Evolutionary conservation across 2,113 vertebrate species (phyloP).

Genomic region (Symphodus melops): DNA sequence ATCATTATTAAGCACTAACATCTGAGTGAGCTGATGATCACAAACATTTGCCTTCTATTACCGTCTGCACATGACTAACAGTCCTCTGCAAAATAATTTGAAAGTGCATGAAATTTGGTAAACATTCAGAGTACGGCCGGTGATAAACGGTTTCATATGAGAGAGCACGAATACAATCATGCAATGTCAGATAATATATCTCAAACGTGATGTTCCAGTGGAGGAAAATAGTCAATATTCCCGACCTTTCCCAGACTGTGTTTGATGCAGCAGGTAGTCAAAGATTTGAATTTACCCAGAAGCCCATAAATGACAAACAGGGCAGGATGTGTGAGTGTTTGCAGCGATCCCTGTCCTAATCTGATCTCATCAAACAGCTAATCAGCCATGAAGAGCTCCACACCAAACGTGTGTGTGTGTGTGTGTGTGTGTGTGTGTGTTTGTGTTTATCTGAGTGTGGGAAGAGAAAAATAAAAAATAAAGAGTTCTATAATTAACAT

Average conservation of each 20-base stretch:
- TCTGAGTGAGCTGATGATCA: not conserved
- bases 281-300: slow-evolving; percentile 14
- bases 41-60: slow-evolving; percentile 29
- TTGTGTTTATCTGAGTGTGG: slow-evolving; percentile 64
- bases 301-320: not conserved
- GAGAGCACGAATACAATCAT: not conserved
- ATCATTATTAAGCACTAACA: slow-evolving; percentile 4
- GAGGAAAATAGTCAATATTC: not conserved
- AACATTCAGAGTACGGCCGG: slow-evolving; percentile 2
- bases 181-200: slow-evolving; percentile 2
- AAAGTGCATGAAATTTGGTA: slow-evolving; percentile 2
- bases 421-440: slow-evolving; percentile 73
- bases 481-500: slow-evolving; percentile 64
- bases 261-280: slow-evolving; percentile 8
- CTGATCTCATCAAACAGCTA: slow-evolving; percentile 66
- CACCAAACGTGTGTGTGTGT: slow-evolving; percentile 63
- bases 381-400: slow-evolving; percentile 48
- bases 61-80: slow-evolving; percentile 10
- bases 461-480: slow-evolving; percentile 51
- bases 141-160: not conserved
- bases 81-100: not conserved
- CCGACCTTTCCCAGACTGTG: not conserved
- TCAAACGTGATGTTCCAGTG: not conserved
- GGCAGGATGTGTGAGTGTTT: slow-evolving; percentile 22
- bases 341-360: slow-evolving; percentile 41